phyloP scores from a whole-genome alignment of 2,888 invertebrate genomes.

The Alsophila aescularia region DNA sequence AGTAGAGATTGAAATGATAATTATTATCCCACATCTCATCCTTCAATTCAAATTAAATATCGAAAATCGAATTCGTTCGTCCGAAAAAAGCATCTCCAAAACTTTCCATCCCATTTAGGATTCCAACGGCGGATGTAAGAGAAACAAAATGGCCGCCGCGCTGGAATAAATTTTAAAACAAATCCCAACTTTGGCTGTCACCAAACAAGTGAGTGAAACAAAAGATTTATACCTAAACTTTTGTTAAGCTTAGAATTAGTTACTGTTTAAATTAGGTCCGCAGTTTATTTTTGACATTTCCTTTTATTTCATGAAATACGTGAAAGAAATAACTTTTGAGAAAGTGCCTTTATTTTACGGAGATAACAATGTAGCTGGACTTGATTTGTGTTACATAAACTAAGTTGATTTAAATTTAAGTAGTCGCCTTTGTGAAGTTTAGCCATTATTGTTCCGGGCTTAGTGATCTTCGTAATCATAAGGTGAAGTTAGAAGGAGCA shows the following conservation, averaged over 20 bases:
- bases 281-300: conserved; percentile 28
- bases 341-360: conserved; percentile 17
- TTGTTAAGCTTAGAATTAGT: conserved; percentile 64
- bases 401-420: background rate
- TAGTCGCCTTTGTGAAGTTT: background rate
- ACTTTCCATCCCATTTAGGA: conserved; percentile 68
- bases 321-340: conserved; percentile 23
- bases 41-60: conserved; percentile 47
- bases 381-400: background rate
- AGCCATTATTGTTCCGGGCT: background rate
- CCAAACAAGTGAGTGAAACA: conserved; percentile 71
- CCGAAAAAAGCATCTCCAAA: conserved; percentile 50
- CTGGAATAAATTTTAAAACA: conserved; percentile 78
- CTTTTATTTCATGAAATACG: conserved; percentile 30
- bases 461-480: no score
- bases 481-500: no score
- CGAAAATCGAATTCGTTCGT: conserved; percentile 50
- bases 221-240: conserved; percentile 78
- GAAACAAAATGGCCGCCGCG: conserved; percentile 66
- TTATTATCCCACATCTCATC: background rate
- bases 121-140: conserved; percentile 74
- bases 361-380: conserved; percentile 20
- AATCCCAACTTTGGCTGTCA: conserved; percentile 73
- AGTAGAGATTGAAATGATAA: no score
- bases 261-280: conserved; percentile 55